Evolutionary conservation across 1,140 invertebrate genomes (phyloP), one percentile per base, ranked within the genome.

Genomic region (Drosophila busckii): DNA sequence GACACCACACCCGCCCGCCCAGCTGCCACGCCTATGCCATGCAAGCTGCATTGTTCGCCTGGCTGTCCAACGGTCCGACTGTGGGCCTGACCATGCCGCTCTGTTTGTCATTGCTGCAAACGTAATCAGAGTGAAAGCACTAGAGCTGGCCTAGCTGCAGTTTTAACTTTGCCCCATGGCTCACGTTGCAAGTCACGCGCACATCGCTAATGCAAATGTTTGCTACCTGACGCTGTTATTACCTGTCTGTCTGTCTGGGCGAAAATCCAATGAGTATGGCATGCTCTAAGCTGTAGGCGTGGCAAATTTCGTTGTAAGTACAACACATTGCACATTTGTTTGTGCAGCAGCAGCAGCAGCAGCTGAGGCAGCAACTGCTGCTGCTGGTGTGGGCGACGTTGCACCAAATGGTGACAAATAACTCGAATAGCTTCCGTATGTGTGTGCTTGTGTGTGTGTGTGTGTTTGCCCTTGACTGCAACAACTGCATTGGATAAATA

Each of bases 271-370:
- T 35, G 32, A 34, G 7, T 16, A 9, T 46, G 25, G 31, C 20
- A 8, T 8, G 17, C 7, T 34, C 9, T 58, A 32, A 52, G 64
- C 68, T 59, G 19, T 32, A 34, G 75, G 75, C 75, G 73, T 80
- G 70, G 69, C 73, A 64, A 80, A 68, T 49, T 49, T 80, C 56
- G 53, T 59, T 80, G 67, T 68, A 78, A 78, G 68, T 78, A 63
- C 73, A 80, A 71, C 63, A 67, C 68, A 66, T 78, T 62, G 66
- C 61, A 70, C 66, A 80, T 80, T 78, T 71, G 53, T 56, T 80
- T 73, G 56, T 34, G 10, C 25, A n/a, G 29, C n/a, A 13, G 26
- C 13, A 12, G 17, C n/a, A 16, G n/a, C 8, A 20, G 20, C 6
- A 8, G 4, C 9, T 6, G 4, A 15, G 2, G 10, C 3, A n/a